Evolutionary conservation across 2,113 vertebrate genomes (phyloP).

Genomic region (Elanus axillaris): DNA sequence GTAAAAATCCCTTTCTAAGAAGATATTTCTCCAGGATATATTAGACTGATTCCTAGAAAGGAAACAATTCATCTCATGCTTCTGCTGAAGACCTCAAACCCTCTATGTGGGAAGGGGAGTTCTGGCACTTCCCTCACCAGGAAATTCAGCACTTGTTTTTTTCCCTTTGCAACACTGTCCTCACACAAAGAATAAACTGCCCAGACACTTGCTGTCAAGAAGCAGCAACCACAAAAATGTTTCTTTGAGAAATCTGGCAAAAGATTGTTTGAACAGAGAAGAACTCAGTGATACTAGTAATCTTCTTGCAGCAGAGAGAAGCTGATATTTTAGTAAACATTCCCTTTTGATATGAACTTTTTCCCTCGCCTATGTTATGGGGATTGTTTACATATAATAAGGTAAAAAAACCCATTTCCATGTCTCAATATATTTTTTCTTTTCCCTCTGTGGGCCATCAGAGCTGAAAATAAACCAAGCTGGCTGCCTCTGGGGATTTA

Average conservation of each 20-base stretch:
- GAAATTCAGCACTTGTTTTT: not conserved
- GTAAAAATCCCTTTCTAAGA: not conserved
- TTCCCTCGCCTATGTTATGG: not conserved
- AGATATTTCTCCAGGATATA: not conserved
- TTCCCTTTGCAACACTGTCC: not conserved
- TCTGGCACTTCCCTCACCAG: not conserved
- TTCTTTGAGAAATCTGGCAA: not conserved
- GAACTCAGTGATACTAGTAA: constrained; percentile 1
- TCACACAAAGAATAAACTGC: not conserved
- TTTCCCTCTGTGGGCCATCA: not conserved
- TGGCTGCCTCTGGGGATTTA: constrained; percentile 10
- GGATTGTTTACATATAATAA: not conserved
- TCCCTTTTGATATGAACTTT: not conserved
- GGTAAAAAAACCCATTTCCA: not conserved
- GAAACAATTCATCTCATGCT: not conserved
- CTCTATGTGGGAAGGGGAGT: not conserved
- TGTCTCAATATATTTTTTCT: not conserved
- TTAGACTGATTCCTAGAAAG: not conserved
- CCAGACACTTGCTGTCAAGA: not conserved
- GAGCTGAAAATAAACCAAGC: constrained; percentile 46
- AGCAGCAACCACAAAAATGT: not conserved
- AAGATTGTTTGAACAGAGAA: not conserved
- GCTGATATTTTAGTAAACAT: not conserved
- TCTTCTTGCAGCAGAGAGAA: not conserved
- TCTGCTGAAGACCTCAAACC: not conserved